Conservation (phyloP, 2,888 invertebrate species). For the Sclerodermus sp. region DNA sequence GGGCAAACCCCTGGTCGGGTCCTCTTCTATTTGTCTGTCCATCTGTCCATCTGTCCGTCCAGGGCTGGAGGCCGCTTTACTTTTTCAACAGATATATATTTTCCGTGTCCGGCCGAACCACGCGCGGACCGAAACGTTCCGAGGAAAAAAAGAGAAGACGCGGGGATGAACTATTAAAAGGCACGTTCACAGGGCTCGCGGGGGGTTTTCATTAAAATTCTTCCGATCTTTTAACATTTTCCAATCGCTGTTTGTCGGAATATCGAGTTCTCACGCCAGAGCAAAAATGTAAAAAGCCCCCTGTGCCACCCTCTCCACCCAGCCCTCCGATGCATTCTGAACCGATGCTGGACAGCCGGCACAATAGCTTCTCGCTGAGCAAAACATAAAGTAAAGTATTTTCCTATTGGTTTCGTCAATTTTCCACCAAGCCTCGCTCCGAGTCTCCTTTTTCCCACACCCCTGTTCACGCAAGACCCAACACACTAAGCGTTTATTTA, state of each 20-base stretch:
- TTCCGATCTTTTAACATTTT: conserved; percentile 56
- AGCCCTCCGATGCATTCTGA: no score
- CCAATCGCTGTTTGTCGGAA: conserved; percentile 39
- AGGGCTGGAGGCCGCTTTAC: conserved; percentile 27
- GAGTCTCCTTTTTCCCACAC: no score
- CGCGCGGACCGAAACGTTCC: conserved; percentile 34
- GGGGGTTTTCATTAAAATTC: conserved; percentile 57
- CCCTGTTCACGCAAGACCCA: no score
- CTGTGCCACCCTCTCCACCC: no score
- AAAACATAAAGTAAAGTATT: no score
- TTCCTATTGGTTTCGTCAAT: no score
- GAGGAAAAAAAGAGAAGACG: conserved; percentile 23
- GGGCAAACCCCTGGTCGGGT: not conserved
- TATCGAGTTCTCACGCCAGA: conserved; percentile 34
- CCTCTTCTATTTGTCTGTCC: conserved; percentile 21
- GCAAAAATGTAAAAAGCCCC: conserved; percentile 31
- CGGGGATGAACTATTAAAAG: conserved; percentile 43
- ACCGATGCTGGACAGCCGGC: no score
- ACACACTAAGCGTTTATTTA: no score
- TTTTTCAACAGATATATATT: conserved; percentile 39
- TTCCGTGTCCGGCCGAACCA: conserved; percentile 27
- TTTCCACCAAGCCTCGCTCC: no score
- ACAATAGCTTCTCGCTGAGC: no score
- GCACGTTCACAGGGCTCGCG: conserved; percentile 30
- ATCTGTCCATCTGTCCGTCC: conserved; percentile 21